Base-by-base conservation (phyloP, 1,140 invertebrate species). In the Calephelis virginiensis region DNA sequence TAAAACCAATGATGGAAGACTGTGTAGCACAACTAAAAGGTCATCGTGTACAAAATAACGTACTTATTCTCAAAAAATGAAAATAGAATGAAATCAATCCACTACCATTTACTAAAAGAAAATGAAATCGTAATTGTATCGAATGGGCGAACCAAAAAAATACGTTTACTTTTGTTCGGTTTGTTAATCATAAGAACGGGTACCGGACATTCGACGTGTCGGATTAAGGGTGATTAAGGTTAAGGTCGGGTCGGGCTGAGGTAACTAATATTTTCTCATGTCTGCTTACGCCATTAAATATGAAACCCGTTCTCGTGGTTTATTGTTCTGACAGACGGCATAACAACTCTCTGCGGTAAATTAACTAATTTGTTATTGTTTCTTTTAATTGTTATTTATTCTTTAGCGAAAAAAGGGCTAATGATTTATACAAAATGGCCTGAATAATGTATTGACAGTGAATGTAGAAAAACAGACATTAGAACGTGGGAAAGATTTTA, bases 181-280 rank as follows among this genome's bases (percentile, higher is more conserved):
- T 53, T 53, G 50, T 53, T 53, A 53, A 53, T 53, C 50, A 53
- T 53, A 53, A 53, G 50, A 17, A 8, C 13, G 6, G 50, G 50
- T 53, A 11, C 53, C 53, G 53, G 53, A 56, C 53, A 17, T 56
- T 56, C 53, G 53, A 56, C 53, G 53, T 56, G 53, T 56, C 53
- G 53, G 53, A 56, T 56, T 56, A 56, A 53, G 53, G 9, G 53
- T 56, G 53, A 56, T 56, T 56, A 56, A 56, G 53, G 17, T 28
- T 56, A 56, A 56, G 53, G 53, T 56, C 17, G 53, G 53, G 53
- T 56, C 53, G 53, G 53, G 17, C 17, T 37, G 53, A 56, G 53
- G 53, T 56, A 56, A 37, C 53, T 56, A 56, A 56, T 56, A 56
- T 56, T 56, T 56, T 56, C 53, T 56, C 53, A 37, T 56, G 53